Evolutionary conservation across 2,888 invertebrate species (phyloP), one percentile per base, ranked within the genome.

Genomic region (Plagodis dolabraria): DNA sequence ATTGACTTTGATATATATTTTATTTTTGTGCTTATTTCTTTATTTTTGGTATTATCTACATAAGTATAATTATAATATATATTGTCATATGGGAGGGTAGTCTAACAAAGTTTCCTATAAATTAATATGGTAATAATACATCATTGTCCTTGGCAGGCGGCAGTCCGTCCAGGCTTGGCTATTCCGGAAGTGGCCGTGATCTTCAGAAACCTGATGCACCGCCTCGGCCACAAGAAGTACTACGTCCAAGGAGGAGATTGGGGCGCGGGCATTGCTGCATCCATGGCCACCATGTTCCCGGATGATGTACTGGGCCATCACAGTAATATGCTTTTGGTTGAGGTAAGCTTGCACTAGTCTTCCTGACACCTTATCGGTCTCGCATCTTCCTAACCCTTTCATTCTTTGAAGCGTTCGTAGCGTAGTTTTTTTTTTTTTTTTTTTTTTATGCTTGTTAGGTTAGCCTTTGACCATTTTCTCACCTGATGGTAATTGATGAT

Each of bases 201-300:
- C 48, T 91, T 96, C 73, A 93, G 93, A 53, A 95, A 95, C 74
- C 86, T 97, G 50, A 96, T 97, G 96, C 81, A 93, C 42, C 85
- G 95, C n/a, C 86, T 97, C 0, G 95, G 95, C 0, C 93, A 93
- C 77, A 80, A 94, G 50, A 90, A 94, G 76, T 97, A 92, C 82
- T 96, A 95, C 82, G 83, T 94, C 0, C 96, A 97, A 53, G 89
- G 86, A 0, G 97, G 97, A 0, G 98, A 98, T 79, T 97, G 97
- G 97, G 98, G 98, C 0, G 87, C 95, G 0, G 6, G 93, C 0
- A 94, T 97, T 45, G 94, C 93, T 0, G 82, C 93, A 0, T 75
- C 89, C n/a, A 90, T 98, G 80, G 94, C 96, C 0, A 85, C 83
- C 0, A 38, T 85, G 9, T 88, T 73, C 72, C 86, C 82, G 53